Evolutionary conservation across 30 jellyfish, hydroid and myxozoan genomes (phyloP).

Genomic region (Haliclystus octoradiatus): DNA sequence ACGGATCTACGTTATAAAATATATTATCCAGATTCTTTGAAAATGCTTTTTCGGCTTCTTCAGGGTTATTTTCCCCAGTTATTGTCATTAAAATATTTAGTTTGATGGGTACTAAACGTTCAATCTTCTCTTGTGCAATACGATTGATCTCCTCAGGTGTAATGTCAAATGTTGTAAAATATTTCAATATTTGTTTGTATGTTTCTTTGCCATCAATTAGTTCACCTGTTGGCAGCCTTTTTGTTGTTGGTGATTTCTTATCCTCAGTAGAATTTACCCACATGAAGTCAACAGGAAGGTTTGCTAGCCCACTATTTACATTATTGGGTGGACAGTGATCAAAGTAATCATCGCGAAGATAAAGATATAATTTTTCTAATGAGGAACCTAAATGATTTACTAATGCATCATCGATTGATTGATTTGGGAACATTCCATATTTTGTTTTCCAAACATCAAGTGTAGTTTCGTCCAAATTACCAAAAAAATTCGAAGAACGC

Average conservation of each 20-base stretch:
- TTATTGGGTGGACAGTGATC: constrained; percentile 62
- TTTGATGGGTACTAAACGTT: constrained; percentile 44
- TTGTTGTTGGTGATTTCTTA: constrained; percentile 47
- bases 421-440: constrained; percentile 15
- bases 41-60: too few species aligned
- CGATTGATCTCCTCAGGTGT: constrained; percentile 39
- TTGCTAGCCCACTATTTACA: constrained; percentile 57
- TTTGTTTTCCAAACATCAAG: constrained; percentile 19
- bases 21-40: constrained; percentile 18
- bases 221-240: constrained; percentile 82
- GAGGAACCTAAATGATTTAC: constrained; percentile 49
- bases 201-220: constrained; percentile 52
- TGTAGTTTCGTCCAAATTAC: constrained; percentile 15
- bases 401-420: constrained; percentile 33
- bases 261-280: constrained; percentile 66
- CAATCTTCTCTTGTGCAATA: constrained; percentile 41
- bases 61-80: too few species aligned
- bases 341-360: constrained; percentile 43
- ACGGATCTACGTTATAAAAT: constrained; percentile 49
- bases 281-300: constrained; percentile 47
- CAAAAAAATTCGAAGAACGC: constrained; percentile 19
- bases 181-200: constrained; percentile 73
- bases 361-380: constrained; percentile 18
- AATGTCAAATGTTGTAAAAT: constrained; percentile 72
- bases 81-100: constrained; percentile 27